Conservation (phyloP, 2,113 vertebrate genomes). For the Speoplatyrhinus poulsoni region DNA sequence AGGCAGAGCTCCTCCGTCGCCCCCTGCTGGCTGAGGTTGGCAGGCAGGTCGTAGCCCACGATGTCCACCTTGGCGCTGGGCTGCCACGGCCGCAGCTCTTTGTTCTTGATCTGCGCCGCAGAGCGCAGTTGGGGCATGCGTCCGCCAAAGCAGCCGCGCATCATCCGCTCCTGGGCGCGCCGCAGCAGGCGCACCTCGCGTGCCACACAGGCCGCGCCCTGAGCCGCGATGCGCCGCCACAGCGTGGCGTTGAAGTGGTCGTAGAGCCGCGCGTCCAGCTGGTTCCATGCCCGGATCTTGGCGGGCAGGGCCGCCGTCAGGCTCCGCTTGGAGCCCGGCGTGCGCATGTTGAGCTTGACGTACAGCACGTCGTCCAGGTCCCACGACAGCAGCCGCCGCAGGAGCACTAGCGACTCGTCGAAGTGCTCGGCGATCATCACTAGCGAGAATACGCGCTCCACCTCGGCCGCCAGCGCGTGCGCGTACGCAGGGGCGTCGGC, state of each 20-base stretch:
- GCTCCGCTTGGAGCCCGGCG: slow-evolving; percentile 70
- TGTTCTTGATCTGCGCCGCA: slow-evolving; percentile 81
- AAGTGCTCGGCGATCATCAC: slow-evolving; percentile 90
- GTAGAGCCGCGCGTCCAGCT: slow-evolving; percentile 79
- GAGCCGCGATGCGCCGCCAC: slow-evolving; percentile 76
- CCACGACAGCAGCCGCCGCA: slow-evolving; percentile 84
- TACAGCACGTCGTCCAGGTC: slow-evolving; percentile 85
- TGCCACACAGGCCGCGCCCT: slow-evolving; percentile 77
- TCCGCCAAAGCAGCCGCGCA: slow-evolving; percentile 78
- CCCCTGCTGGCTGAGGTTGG: slow-evolving; percentile 50
- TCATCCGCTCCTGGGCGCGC: slow-evolving; percentile 74
- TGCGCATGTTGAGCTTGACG: slow-evolving; percentile 86
- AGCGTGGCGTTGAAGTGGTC: slow-evolving; percentile 85
- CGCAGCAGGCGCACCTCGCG: slow-evolving; percentile 78
- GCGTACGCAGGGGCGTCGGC: slow-evolving; percentile 66
- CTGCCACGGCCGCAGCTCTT: slow-evolving; percentile 86
- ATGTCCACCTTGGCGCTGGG: slow-evolving; percentile 84
- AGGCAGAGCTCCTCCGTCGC: slow-evolving; percentile 76
- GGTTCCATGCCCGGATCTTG: slow-evolving; percentile 83
- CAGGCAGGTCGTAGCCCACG: slow-evolving; percentile 84
- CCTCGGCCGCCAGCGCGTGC: slow-evolving; percentile 71
- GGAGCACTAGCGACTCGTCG: slow-evolving; percentile 85
- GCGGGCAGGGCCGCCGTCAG: slow-evolving; percentile 62
- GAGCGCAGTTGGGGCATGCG: slow-evolving; percentile 70
- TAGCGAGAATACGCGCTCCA: slow-evolving; percentile 81